Base-by-base conservation (phyloP, 2,797 vertebrate genomes). In the Lates japonicus region DNA sequence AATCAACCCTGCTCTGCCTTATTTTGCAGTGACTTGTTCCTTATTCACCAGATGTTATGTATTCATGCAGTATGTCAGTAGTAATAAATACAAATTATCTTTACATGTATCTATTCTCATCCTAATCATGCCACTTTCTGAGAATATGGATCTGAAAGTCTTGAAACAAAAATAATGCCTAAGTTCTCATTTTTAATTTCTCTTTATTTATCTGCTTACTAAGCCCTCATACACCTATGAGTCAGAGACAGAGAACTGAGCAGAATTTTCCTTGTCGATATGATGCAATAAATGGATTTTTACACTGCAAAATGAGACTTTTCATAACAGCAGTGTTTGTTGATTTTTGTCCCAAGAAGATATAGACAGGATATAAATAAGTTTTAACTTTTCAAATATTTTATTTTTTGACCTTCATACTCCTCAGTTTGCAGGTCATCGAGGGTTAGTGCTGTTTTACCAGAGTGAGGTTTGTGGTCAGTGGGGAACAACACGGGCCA, bases 141-240 rank as follows among this genome's bases (percentile, higher is more conserved):
- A 76, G 63, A 84, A 86, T 65, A 84, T 83, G 76, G 66, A 89
- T 90, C 66, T 88, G 84, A 83, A 88, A 87, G 73, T 88, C 19
- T 72, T 74, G 12, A 81, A 65, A 46, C 11, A 61, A 81, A 83
- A 74, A 64, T 64, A 62, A 62, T 65, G 5, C 67, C 25, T 8
- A 84, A 72, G 75, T 90, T 92, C 85, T 87, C 76, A 62, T 88
- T 90, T 90, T 80, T 85, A 72, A 87, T 80, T 76, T 88, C 67
- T 85, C 68, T 85, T 78, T 65, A 61, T 79, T 54, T 74, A 58
- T 78, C 48, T 44, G 57, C 79, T 82, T 61, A 75, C 66, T 74
- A 67, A 86, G 75, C 41, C 10, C 3, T 69, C 55, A 61, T 49
- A 48, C 63, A 44, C 52, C n/a, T 44, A 74, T 93, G 86, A 91